phyloP scores from a whole-genome alignment of 2,113 vertebrate species.

The Leucopsar rothschildi region DNA sequence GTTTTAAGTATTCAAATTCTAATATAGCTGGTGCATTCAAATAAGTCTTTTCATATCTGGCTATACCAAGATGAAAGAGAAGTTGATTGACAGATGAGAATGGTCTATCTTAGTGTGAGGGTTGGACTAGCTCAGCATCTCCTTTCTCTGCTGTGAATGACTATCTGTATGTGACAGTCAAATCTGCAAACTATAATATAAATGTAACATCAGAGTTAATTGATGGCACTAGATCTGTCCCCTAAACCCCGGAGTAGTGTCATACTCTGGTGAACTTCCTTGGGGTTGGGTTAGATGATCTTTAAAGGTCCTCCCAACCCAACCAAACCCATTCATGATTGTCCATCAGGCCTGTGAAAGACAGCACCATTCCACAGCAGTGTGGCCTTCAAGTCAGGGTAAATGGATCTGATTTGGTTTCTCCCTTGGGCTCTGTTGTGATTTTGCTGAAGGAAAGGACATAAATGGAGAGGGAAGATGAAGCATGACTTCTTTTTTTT shows the following conservation, averaged over 20 bases:
- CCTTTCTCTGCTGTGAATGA: neutral
- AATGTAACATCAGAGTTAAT: neutral
- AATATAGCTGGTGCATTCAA: neutral
- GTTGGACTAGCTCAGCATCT: neutral
- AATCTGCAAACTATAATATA: neutral
- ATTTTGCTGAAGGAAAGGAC: neutral
- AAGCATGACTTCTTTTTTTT: neutral
- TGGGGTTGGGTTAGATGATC: neutral
- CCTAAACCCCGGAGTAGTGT: neutral
- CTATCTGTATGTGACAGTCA: neutral
- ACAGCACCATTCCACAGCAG: neutral
- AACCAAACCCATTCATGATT: neutral
- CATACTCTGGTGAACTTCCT: neutral
- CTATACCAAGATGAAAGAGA: neutral
- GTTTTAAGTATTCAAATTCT: neutral
- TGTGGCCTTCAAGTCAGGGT: neutral
- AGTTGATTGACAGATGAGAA: neutral
- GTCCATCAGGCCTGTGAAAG: neutral
- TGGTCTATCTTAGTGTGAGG: neutral
- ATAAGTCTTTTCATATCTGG: neutral
- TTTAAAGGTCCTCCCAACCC: neutral
- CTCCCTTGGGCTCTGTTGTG: neutral
- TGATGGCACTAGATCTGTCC: neutral
- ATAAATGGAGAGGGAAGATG: neutral
- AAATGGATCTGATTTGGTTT: neutral